Percentiles rank a stretch among this genome's conserved stretches.
Conservation (phyloP, 30 jellyfish, hydroid and myxozoan genomes). For the Mastigias papua region DNA sequence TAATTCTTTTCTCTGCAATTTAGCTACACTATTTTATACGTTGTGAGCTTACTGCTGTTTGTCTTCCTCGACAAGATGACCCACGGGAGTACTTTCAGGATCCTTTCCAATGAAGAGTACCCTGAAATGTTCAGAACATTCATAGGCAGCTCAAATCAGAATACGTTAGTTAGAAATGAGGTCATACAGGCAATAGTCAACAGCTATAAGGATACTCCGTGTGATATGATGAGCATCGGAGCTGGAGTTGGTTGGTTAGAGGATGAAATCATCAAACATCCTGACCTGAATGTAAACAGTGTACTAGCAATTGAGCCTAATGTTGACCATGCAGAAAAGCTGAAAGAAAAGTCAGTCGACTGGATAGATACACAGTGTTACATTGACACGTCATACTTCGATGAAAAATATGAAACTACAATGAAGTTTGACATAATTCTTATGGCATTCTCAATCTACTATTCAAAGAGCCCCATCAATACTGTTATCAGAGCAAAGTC, state of each 20-base stretch:
- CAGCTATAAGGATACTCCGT: background rate
- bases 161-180: background rate
- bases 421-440: slow-evolving; percentile 10
- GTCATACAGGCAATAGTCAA: background rate
- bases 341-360: background rate
- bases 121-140: background rate
- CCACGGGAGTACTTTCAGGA: too few relatives aligned
- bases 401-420: background rate
- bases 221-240: background rate
- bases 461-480: background rate
- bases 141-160: background rate
- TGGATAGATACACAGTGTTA: background rate
- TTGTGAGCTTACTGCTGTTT: too few relatives aligned
- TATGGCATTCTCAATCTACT: background rate
- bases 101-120: background rate
- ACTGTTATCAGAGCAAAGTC: slow-evolving; percentile 3
- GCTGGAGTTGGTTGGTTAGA: slow-evolving; percentile 10
- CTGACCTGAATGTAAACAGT: background rate
- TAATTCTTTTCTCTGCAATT: too few relatives aligned
- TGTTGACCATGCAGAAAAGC: background rate
- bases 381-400: slow-evolving; percentile 9
- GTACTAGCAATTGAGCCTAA: slow-evolving; percentile 20
- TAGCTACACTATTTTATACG: too few relatives aligned
- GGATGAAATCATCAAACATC: slow-evolving; percentile 1
- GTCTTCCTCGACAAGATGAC: too few relatives aligned